Evolutionary conservation across 2,888 invertebrate genomes (phyloP).

Genomic region (Agrochola macilenta): DNA sequence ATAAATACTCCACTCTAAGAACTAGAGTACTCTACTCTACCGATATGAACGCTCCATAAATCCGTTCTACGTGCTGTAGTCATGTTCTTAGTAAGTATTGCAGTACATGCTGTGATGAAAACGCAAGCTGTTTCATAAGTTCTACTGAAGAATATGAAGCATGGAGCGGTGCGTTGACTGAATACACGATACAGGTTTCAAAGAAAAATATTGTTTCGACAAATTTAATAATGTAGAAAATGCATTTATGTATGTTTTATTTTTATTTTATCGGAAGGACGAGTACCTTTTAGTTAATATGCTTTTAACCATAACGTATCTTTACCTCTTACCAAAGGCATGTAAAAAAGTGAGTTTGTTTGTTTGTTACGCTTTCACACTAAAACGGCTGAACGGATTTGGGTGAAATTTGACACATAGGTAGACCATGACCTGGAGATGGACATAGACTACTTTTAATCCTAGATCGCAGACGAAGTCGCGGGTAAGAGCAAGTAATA

Average conservation of each 20-base stretch:
- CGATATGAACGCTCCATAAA: conserved; percentile 11
- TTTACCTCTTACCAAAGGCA: too few species aligned
- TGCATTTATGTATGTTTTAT: not conserved
- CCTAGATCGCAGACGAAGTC: too few species aligned
- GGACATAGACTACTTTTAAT: too few species aligned
- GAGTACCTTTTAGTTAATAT: too few species aligned
- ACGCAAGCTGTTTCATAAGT: conserved; percentile 30
- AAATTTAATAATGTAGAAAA: conserved; percentile 18
- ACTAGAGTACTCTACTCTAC: not conserved
- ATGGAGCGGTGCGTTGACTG: conserved; percentile 2
- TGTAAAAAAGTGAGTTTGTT: too few species aligned
- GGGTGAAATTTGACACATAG: too few species aligned
- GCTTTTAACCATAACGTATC: too few species aligned
- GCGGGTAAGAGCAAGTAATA: too few species aligned
- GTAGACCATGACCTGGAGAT: too few species aligned
- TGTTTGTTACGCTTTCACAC: too few species aligned
- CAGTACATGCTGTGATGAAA: conserved; percentile 48
- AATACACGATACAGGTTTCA: conserved; percentile 16
- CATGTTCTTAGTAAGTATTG: conserved; percentile 26
- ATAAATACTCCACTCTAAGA: not conserved
- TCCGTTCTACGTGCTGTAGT: not conserved
- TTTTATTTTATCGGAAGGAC: not conserved
- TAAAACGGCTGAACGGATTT: too few species aligned
- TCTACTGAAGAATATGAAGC: conserved; percentile 35
- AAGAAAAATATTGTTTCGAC: not conserved